Percentiles rank a stretch among this genome's conserved stretches.
phyloP scores from a whole-genome alignment of 2,113 vertebrate species.

The Poeciliopsis retropinna region DNA sequence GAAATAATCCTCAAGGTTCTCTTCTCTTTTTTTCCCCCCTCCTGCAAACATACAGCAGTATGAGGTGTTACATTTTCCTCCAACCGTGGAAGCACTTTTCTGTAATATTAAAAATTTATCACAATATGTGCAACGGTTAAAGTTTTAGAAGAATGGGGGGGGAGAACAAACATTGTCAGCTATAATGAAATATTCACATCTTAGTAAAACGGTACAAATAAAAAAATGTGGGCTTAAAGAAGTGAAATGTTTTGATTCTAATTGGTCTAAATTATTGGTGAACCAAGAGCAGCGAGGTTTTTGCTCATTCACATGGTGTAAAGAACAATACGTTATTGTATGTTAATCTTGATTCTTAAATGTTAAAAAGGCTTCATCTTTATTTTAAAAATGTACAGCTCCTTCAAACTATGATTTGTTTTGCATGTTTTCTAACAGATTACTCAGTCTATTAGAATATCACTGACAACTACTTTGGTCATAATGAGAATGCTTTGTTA shows the following conservation, averaged over 20 bases:
- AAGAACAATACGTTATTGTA: neutral
- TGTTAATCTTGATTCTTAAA: neutral
- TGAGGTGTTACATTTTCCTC: neutral
- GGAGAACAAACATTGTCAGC: neutral
- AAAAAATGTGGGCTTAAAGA: neutral
- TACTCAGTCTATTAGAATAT: neutral
- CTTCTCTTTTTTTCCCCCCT: neutral
- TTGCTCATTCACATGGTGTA: neutral
- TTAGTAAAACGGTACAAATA: neutral
- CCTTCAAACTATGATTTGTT: neutral
- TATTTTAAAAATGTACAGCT: neutral
- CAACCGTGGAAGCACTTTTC: neutral
- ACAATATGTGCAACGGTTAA: neutral
- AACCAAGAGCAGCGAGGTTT: too few species aligned
- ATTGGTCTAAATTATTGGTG: constrained; percentile 1
- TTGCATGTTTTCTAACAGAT: neutral
- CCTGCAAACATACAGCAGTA: neutral
- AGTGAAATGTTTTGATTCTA: neutral
- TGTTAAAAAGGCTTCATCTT: neutral
- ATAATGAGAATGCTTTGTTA: too few species aligned
- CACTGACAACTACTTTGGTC: neutral
- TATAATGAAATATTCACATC: neutral
- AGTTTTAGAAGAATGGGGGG: neutral
- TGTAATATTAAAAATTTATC: constrained; percentile 8
- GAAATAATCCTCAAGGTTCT: neutral